A percentile compares a stretch with the other conserved stretches of the same genome.
These are phyloP conservation scores for Hoplodrina ambigua DNA, from an alignment of 2,888 invertebrate genomes.

Conservation along the genomic window DNA sequence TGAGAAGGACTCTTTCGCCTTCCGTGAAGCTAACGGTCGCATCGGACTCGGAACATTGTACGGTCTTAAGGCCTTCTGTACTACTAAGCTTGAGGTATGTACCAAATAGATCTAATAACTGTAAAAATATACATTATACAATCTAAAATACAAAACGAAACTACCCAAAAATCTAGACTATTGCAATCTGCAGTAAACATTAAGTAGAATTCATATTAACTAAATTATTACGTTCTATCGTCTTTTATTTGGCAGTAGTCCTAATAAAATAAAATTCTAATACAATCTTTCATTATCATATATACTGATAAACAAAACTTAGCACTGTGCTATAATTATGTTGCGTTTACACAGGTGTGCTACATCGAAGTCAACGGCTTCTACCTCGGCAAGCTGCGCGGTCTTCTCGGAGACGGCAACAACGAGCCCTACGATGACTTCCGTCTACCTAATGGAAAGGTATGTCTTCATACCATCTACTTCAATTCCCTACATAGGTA, in stretches of 20 bases:
- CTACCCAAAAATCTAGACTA: no score
- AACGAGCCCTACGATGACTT: constrained; percentile 97
- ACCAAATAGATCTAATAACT: background rate
- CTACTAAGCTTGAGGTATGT: constrained; percentile 89
- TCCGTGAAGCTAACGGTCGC: constrained; percentile 89
- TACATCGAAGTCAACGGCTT: constrained; percentile 94
- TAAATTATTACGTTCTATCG: no score
- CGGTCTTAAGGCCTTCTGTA: constrained; percentile 92
- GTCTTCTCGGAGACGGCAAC: constrained; percentile 97
- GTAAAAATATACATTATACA: background rate
- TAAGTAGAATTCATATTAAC: background rate
- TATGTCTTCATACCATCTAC: constrained; percentile 71
- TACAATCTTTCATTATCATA: background rate
- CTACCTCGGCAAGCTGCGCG: constrained; percentile 96
- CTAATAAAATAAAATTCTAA: background rate
- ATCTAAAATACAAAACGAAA: no score
- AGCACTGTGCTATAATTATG: background rate
- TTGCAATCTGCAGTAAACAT: no score
- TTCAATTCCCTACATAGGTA: no score
- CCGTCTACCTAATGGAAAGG: constrained; percentile 93
- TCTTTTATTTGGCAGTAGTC: no score
- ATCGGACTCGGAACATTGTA: constrained; percentile 91
- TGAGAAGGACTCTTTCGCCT: constrained; percentile 91
- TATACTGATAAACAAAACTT: no score
- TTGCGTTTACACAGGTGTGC: constrained; percentile 87